Evolutionary conservation across 2,888 invertebrate genomes (phyloP).

Genomic region (Eupeodes latifasciatus): DNA sequence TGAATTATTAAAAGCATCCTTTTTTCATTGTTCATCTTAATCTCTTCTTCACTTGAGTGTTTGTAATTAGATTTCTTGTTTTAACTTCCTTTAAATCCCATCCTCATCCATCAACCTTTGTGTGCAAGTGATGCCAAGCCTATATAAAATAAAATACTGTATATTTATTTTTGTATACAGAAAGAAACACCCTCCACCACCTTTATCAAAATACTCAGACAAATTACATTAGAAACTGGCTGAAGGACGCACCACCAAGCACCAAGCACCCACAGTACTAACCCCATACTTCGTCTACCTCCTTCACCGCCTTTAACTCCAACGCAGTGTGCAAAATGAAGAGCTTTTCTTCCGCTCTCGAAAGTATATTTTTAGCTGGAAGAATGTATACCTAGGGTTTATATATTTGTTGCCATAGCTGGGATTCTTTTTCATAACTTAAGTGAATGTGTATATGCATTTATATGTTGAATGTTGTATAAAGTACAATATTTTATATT

Average conservation of each 20-base stretch:
- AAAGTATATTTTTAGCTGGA: conserved; percentile 22
- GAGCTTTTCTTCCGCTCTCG: conserved; percentile 35
- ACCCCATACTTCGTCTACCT: background rate
- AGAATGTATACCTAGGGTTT: conserved; percentile 9
- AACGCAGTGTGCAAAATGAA: conserved; percentile 23
- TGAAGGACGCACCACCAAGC: conserved; percentile 8
- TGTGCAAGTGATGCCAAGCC: conserved; percentile 37
- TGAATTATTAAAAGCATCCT: conserved; percentile 39
- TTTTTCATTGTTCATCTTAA: conserved; percentile 32
- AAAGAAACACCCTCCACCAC: background rate
- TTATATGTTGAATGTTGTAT: conserved; percentile 29
- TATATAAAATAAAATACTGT: conserved; percentile 4
- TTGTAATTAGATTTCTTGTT: conserved; percentile 47
- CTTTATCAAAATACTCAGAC: conserved; percentile 27
- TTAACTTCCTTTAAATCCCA: conserved; percentile 3
- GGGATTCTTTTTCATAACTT: conserved; percentile 50
- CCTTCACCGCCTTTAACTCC: background rate
- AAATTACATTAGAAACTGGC: conserved; percentile 49
- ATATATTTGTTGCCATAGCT: conserved; percentile 44
- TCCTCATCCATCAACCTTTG: conserved; percentile 23
- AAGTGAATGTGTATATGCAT: conserved; percentile 50
- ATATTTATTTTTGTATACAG: background rate
- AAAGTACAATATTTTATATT: conserved; percentile 34
- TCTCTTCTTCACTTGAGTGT: conserved; percentile 29
- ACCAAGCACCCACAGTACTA: background rate